These are phyloP conservation scores for Boleophthalmus pectinirostris DNA, from an alignment of 2,113 vertebrate genomes.

Conservation along the genomic window DNA sequence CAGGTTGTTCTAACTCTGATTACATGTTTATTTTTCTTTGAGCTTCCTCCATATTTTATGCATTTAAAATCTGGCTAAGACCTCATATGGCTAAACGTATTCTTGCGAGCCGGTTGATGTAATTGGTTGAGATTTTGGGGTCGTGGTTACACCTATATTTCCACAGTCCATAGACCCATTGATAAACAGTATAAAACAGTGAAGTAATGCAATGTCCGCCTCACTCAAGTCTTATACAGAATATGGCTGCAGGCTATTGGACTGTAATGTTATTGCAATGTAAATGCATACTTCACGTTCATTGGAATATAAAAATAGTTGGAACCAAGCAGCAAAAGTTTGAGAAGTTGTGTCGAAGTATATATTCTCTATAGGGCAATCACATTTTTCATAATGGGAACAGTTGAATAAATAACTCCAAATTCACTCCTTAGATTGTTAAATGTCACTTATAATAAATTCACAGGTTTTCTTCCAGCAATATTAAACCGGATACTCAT, in stretches of 20 bases:
- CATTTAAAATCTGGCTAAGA: not conserved
- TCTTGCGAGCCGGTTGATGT: not conserved
- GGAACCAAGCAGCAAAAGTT: constrained; percentile 9
- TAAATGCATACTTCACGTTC: constrained; percentile 18
- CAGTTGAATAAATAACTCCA: not conserved
- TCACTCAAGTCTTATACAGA: constrained; percentile 8
- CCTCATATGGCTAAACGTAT: not conserved
- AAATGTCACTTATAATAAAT: constrained; percentile 38
- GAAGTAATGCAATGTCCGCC: not conserved
- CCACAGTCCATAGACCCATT: constrained; percentile 16
- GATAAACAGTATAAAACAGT: constrained; percentile 25
- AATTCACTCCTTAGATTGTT: not conserved
- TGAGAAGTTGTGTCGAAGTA: constrained; percentile 40
- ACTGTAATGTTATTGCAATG: constrained; percentile 27
- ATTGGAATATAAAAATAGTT: not conserved
- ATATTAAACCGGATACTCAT: too few species aligned
- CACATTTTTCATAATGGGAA: constrained; percentile 10
- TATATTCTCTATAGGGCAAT: constrained; percentile 47
- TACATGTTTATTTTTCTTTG: not conserved
- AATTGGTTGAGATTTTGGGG: constrained; percentile 1
- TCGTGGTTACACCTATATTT: constrained; percentile 9
- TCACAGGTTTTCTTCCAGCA: not conserved
- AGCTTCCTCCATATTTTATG: not conserved
- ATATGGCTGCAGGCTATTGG: constrained; percentile 10
- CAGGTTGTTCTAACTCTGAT: not conserved